A percentile compares a stretch with the other conserved stretches of the same genome.
Evolutionary conservation across 1,140 invertebrate species (phyloP).

Genomic region (Nylanderia fulva): DNA sequence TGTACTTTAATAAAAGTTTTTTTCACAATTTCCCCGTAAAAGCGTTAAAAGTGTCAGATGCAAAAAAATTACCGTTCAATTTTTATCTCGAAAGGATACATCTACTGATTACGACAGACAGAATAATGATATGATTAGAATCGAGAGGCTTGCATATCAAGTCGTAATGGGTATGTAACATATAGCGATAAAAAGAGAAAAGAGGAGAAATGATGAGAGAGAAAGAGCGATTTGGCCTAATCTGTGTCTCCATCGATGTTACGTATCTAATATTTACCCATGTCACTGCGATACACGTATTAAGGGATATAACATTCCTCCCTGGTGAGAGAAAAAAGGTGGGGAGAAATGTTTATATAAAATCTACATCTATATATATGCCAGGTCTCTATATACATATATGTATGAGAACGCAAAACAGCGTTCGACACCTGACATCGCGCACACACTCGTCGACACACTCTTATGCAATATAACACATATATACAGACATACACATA

Average conservation of each 20-base stretch:
- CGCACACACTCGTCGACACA: slow-evolving; percentile 26
- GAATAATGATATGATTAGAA: slow-evolving; percentile 18
- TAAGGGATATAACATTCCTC: slow-evolving; percentile 5
- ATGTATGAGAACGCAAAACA: not conserved
- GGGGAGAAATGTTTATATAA: not conserved
- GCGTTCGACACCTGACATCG: slow-evolving; percentile 39
- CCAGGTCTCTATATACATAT: no score
- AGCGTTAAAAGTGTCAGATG: not conserved
- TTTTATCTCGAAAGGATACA: slow-evolving; percentile 44
- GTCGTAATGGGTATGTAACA: not conserved
- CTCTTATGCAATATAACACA: no score
- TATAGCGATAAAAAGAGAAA: not conserved
- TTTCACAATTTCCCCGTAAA: slow-evolving; percentile 6
- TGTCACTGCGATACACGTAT: slow-evolving; percentile 37
- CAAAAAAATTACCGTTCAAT: not conserved
- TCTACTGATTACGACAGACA: slow-evolving; percentile 2
- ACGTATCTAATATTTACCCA: slow-evolving; percentile 62
- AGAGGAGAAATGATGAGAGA: not conserved
- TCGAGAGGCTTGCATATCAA: slow-evolving; percentile 37
- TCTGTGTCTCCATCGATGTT: slow-evolving; percentile 75
- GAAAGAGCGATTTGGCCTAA: slow-evolving; percentile 75
- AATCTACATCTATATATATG: not conserved
- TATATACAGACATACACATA: not conserved
- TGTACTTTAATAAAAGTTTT: not conserved
- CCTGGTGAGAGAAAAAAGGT: not conserved